Evolutionary conservation across 2,113 vertebrate species (phyloP).

Genomic region (Archilochus colubris): DNA sequence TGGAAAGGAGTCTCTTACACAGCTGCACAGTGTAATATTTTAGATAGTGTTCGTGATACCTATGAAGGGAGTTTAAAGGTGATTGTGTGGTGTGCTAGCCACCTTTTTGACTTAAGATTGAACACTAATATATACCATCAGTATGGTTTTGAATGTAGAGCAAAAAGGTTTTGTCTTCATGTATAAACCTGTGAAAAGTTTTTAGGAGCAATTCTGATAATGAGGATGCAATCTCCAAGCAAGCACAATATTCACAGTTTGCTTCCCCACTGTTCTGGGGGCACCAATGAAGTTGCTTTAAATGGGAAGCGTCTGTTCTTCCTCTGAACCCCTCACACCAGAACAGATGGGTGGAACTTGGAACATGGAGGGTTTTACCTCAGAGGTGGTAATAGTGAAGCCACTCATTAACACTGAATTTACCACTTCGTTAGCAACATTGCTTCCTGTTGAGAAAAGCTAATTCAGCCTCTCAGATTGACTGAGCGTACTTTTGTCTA

Average conservation of each 20-base stretch:
- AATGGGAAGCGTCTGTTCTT: conserved; percentile 95
- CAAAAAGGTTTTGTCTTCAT: conserved; percentile 28
- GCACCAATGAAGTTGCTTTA: conserved; percentile 83
- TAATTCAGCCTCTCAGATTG: conserved; percentile 85
- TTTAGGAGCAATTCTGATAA: conserved; percentile 81
- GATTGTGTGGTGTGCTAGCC: not conserved
- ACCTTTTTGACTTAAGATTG: not conserved
- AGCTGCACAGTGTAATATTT: not conserved
- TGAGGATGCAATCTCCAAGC: conserved; percentile 80
- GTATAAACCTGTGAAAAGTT: conserved; percentile 45
- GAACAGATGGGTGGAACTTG: conserved; percentile 95
- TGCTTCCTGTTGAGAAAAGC: conserved; percentile 95
- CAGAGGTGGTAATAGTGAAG: conserved; percentile 98
- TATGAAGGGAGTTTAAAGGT: not conserved
- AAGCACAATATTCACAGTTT: conserved; percentile 80
- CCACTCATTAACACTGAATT: conserved; percentile 99
- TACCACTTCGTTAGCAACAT: conserved; percentile 99
- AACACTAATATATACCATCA: not conserved
- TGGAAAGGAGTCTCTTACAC: not conserved
- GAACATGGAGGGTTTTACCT: conserved; percentile 94
- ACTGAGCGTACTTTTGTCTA: conserved; percentile 82
- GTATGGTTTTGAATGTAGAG: not conserved
- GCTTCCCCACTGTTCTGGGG: conserved; percentile 87
- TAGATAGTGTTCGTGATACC: not conserved
- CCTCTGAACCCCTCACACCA: conserved; percentile 90